Base-by-base conservation (phyloP, 2,113 vertebrate species). In the Prochilodus magdalenae region DNA sequence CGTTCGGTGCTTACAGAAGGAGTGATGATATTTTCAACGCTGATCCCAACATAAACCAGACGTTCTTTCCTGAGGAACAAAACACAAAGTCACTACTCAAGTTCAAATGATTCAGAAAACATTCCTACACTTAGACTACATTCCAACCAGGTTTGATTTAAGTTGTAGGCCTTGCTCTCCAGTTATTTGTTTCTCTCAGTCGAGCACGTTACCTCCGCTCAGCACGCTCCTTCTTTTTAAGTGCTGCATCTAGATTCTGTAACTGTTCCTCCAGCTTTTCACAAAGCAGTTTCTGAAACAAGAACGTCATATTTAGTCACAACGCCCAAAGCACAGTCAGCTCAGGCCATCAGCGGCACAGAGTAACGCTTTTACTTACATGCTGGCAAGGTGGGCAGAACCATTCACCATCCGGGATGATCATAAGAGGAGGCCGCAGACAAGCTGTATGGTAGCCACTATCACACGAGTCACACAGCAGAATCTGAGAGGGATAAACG, bases 321-420 rank as follows among this genome's bases (percentile, higher is more conserved):
- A 63, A 13, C 29, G 14, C n/a, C 14, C 12, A 24, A 36, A 22
- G 44, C 3, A 18, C 30, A 20, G 8, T n/a, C 67, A 59, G 0
- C 10, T n/a, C 22, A 59, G 5, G 4, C 22, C n/a, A 72, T 24
- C 20, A 33, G 36, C 73, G 5, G 8, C 4, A 51, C 44, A 22
- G 3, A 18, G 7, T 11, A 7, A 29, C n/a, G n/a, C n/a, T n/a
- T 4, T 15, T 60, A 89, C 96, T 47, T 96, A 99, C 98, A 6
- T 99, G 98, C 79, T 99, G 98, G 87, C 98, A 99, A 18, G 98
- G 98, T 0, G 98, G 96, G 85, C 98, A 99, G 91, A 97, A 99
- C 98, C 98, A 99, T 65, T 99, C 98, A 86, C 98, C 98, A 0
- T 99, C 97, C 0, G 98, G 98, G 89, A 99, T 99, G 84, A 99